A percentile compares a stretch with the other conserved stretches of the same genome.
phyloP scores from a whole-genome alignment of 2,888 invertebrate genomes.

The Acleris sparsana region DNA sequence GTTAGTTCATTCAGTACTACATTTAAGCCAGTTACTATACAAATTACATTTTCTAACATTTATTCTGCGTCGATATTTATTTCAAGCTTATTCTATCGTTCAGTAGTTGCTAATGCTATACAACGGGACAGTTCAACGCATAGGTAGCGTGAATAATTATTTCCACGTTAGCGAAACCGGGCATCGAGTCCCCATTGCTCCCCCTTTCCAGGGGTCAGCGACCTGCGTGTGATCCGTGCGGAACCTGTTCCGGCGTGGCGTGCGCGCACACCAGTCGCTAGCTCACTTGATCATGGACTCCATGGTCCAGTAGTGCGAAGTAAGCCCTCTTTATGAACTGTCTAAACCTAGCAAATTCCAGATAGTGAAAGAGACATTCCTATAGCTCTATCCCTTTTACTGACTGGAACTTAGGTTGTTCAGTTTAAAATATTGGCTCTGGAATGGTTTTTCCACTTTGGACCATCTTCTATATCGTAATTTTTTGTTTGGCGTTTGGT shows the following conservation, averaged over 20 bases:
- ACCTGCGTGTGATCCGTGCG: constrained; percentile 73
- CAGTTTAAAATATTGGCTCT: too few species aligned
- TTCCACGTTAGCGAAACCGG: constrained; percentile 32
- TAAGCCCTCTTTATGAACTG: neutral
- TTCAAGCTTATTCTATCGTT: constrained; percentile 12
- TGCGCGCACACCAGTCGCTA: constrained; percentile 38
- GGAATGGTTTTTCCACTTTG: too few species aligned
- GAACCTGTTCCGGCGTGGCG: constrained; percentile 75
- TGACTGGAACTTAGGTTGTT: too few species aligned
- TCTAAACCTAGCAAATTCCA: too few species aligned
- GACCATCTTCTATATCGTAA: too few species aligned
- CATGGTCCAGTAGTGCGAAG: too few species aligned
- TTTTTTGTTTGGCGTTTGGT: too few species aligned
- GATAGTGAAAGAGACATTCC: too few species aligned
- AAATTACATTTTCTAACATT: too few species aligned
- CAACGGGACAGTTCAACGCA: constrained; percentile 23
- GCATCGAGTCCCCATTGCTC: constrained; percentile 19
- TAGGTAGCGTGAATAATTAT: constrained; percentile 37
- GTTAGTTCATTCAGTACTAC: constrained; percentile 42
- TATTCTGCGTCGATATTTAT: too few species aligned
- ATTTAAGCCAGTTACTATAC: too few species aligned
- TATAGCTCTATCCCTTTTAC: too few species aligned
- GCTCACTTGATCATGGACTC: constrained; percentile 3
- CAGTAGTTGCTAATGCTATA: constrained; percentile 16
- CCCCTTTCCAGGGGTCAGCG: constrained; percentile 63